These are phyloP conservation scores for Gastracanthus pulcherrimus DNA, from an alignment of 2,888 invertebrate genomes.

Conservation along the genomic window DNA sequence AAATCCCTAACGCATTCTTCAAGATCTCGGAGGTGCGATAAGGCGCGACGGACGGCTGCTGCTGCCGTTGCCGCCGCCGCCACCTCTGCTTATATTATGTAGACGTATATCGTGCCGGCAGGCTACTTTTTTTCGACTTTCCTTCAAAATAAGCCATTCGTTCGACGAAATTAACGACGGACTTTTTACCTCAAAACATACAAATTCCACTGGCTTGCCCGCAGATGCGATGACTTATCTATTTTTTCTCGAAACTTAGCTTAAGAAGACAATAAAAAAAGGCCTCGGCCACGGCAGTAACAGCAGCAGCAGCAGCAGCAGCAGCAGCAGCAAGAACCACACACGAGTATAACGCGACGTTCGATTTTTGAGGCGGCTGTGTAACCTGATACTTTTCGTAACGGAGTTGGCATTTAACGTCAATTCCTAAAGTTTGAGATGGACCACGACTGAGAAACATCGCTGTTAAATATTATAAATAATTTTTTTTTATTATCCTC, in stretches of 20 bases:
- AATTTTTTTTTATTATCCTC: background rate
- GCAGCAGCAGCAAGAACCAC: conserved; percentile 35
- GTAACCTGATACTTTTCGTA: conserved; percentile 57
- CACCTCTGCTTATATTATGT: no score
- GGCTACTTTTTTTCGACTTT: conserved; percentile 50
- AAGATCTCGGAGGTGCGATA: conserved; percentile 9
- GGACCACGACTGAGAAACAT: no score
- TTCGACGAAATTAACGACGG: conserved; percentile 49
- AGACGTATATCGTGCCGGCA: no score
- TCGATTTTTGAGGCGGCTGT: conserved; percentile 33
- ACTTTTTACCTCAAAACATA: conserved; percentile 40
- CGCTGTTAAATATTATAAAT: conserved; percentile 40
- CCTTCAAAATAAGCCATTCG: conserved; percentile 56
- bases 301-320: conserved; percentile 1
- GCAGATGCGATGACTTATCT: conserved; percentile 50
- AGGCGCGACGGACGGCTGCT: background rate
- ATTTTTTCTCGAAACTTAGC: conserved; percentile 40
- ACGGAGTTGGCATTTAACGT: conserved; percentile 54
- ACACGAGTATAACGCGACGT: conserved; percentile 37
- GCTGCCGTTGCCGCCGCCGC: conserved; percentile 1
- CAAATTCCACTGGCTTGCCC: conserved; percentile 33
- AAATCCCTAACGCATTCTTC: conserved; percentile 33
- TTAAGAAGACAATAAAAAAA: conserved; percentile 46
- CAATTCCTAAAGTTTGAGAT: conserved; percentile 32
- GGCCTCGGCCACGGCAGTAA: background rate